phyloP scores from a whole-genome alignment of 1,140 invertebrate species.

The Hylyphantes graminicola region DNA sequence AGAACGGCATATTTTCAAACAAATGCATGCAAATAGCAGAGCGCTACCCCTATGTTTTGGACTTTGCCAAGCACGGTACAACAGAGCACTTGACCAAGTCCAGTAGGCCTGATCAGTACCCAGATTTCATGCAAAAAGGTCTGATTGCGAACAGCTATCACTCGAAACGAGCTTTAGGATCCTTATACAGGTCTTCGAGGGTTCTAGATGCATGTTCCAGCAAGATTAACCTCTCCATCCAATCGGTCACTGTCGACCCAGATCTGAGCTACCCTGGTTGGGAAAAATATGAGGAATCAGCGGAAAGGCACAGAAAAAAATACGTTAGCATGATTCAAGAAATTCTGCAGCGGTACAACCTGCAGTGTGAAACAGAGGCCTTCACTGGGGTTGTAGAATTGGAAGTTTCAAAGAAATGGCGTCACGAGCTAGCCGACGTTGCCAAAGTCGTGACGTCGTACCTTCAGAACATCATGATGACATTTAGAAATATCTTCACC shows the following conservation, averaged over 20 bases:
- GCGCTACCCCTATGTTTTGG: conserved; percentile 63
- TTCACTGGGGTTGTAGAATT: conserved; percentile 37
- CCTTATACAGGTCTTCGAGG: conserved; percentile 59
- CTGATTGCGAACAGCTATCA: conserved; percentile 53
- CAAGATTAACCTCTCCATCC: conserved; percentile 23
- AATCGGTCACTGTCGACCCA: not conserved
- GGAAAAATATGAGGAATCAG: conserved; percentile 49
- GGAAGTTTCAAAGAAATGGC: conserved; percentile 17
- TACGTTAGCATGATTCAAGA: conserved; percentile 56
- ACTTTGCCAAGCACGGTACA: conserved; percentile 66
- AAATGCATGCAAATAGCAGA: conserved; percentile 64
- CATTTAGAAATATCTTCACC: conserved; percentile 14
- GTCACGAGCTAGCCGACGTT: conserved; percentile 17
- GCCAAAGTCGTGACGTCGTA: conserved; percentile 16
- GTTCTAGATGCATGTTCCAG: conserved; percentile 37
- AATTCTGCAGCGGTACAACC: conserved; percentile 64
- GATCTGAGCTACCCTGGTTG: conserved; percentile 58
- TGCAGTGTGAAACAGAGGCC: conserved; percentile 51
- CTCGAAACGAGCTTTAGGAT: conserved; percentile 53
- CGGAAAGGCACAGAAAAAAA: conserved; percentile 34
- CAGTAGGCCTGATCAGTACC: conserved; percentile 62
- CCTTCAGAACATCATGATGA: not conserved
- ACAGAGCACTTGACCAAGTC: conserved; percentile 50
- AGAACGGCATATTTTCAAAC: conserved; percentile 63
- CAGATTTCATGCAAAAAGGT: conserved; percentile 65